Evolutionary conservation across 2,888 invertebrate species (phyloP), one percentile per base, ranked within the genome.

Genomic region (Pterostichus niger): DNA sequence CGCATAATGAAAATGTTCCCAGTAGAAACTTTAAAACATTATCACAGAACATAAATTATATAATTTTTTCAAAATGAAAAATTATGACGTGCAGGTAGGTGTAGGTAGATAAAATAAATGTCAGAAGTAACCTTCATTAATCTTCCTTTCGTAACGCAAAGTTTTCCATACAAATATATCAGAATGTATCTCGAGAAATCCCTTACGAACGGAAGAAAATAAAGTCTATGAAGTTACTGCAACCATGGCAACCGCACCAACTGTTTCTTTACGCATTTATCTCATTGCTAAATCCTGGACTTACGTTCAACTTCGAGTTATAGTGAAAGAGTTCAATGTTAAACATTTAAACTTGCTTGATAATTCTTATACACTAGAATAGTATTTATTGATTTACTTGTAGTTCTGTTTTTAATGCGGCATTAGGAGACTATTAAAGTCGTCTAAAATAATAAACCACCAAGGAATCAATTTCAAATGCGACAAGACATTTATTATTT

Each of bases 81-180:
- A n/a, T 9, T 54, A 7, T 54, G 11, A 6, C n/a, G n/a, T n/a
- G n/a, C 24, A 7, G 17, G 6, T 17, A 17, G 10, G 1, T 59
- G 9, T 59, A 54, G 15, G n/a, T 15, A 54, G 54, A 54, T 59
- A 59, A 17, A 10, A 59, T 49, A 49, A 49, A 49, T n/a, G 49
- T 49, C 49, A 49, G 49, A 49, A 49, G 10, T 49, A 6, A 2
- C 49, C 49, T 11, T n/a, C 49, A 49, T 49, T 10, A 49, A 49
- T 49, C 10, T 49, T 49, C 49, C 49, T 49, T 49, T 40, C 40
- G 40, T 40, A 40, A 40, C 49, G 49, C 49, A n/a, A 49, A 9
- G 6, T 49, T 49, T 49, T 49, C 10, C 49, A 1, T 13, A 13
- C 0, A 49, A 49, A 49, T 49, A 49, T 49, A 49, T 2, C 2